Evolutionary conservation across 1,140 invertebrate species (phyloP).

Genomic region (Drusus annulatus): DNA sequence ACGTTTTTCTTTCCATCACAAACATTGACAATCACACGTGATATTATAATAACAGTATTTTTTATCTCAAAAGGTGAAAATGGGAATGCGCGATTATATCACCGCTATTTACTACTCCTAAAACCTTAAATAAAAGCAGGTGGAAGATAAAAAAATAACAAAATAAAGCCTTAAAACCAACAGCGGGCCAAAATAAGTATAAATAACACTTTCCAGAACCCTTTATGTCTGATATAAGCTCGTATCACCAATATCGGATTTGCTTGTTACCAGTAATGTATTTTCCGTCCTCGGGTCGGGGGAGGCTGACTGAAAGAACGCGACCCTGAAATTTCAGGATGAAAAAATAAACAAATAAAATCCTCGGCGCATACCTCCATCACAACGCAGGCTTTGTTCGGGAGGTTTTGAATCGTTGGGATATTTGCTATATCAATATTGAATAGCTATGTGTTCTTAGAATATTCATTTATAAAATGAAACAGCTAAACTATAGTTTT

Average conservation of each 20-base stretch:
- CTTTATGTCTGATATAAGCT: constrained; percentile 28
- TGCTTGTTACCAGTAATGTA: constrained; percentile 41
- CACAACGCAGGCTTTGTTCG: background rate
- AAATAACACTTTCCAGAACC: constrained; percentile 2
- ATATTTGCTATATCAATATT: background rate
- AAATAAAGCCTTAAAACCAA: background rate
- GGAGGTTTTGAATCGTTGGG: background rate
- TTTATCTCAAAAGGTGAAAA: no score
- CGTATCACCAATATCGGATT: constrained; percentile 45
- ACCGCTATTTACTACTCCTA: background rate
- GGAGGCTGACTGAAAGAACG: background rate
- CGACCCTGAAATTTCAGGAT: constrained; percentile 13
- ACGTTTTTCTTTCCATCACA: no score
- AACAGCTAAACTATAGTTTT: background rate
- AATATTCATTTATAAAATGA: background rate
- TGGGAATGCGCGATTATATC: background rate
- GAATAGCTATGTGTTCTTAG: background rate
- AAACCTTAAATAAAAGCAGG: constrained; percentile 17
- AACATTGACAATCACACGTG: no score
- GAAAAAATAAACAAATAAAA: background rate
- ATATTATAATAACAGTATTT: no score
- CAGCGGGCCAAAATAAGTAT: background rate
- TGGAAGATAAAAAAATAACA: constrained; percentile 1
- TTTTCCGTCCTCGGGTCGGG: constrained; percentile 20
- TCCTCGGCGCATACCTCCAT: background rate